Conservation (phyloP, 2,797 vertebrate species). For the Caiman crocodilus region DNA sequence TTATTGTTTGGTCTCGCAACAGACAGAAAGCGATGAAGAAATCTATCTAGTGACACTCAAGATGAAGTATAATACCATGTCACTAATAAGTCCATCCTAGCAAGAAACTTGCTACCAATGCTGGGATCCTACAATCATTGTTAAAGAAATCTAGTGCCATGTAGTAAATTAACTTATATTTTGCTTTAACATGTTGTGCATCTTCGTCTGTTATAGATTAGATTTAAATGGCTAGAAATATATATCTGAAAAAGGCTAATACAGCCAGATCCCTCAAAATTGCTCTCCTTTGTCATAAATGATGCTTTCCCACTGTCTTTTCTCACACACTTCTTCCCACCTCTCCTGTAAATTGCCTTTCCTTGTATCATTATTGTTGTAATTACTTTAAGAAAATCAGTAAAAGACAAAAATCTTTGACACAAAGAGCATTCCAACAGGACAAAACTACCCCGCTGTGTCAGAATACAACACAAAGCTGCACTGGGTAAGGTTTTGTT, state of each 20-base stretch:
- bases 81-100: neutral
- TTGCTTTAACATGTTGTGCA: neutral
- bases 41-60: neutral
- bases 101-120: neutral
- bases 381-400: conserved; percentile 71
- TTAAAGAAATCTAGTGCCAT: no score
- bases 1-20: neutral
- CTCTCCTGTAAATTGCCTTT: conserved; percentile 69
- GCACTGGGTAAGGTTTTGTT: neutral
- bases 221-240: conserved; percentile 53
- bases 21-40: rapidly evolving
- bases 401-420: conserved; percentile 37
- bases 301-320: conserved; percentile 59
- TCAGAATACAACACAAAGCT: conserved; percentile 49
- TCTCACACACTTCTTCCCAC: conserved; percentile 67
- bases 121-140: no score
- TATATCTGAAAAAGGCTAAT: conserved; percentile 45
- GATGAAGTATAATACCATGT: rapidly evolving
- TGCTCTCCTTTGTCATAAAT: conserved; percentile 67
- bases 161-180: no score
- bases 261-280: conserved; percentile 59
- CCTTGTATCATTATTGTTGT: conserved; percentile 68
- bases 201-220: conserved; percentile 65
- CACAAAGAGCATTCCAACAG: conserved; percentile 47
- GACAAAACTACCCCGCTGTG: conserved; percentile 66